Conservation (phyloP, 1,140 invertebrate species). For the Ooceraea biroi region DNA sequence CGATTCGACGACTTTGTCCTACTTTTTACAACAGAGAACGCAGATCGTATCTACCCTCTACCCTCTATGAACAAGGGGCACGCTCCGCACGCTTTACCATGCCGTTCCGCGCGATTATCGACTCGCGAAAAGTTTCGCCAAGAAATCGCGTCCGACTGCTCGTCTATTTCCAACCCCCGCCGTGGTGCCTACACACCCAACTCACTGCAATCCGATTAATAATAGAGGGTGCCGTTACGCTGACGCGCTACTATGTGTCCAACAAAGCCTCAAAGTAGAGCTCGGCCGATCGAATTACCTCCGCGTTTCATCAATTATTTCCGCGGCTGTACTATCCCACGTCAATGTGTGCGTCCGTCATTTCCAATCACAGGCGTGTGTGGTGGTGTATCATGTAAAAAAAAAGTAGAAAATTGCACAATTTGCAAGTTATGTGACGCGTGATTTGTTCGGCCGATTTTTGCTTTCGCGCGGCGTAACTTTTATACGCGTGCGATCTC, state of each 20-base stretch:
- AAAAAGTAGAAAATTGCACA: no score
- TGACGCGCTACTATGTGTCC: slow-evolving; percentile 17
- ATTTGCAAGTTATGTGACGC: no score
- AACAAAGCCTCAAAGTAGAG: slow-evolving; percentile 34
- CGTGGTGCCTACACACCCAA: neutral
- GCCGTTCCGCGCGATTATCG: slow-evolving; percentile 27
- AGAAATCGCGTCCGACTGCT: neutral
- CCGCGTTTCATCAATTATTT: slow-evolving; percentile 42
- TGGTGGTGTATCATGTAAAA: neutral
- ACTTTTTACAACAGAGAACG: neutral
- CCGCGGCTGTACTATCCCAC: slow-evolving; percentile 1
- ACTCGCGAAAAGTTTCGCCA: slow-evolving; percentile 32
- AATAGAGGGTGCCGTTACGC: slow-evolving; percentile 23
- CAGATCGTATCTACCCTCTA: slow-evolving; percentile 21
- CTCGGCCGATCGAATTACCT: slow-evolving; percentile 52
- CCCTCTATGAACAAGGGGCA: no score
- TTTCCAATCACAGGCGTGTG: neutral
- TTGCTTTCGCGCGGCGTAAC: no score
- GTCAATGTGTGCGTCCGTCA: neutral
- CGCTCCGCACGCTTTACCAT: neutral
- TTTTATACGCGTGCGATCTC: neutral
- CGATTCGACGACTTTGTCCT: slow-evolving; percentile 32
- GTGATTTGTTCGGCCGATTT: no score
- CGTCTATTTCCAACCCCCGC: neutral
- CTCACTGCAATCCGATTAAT: slow-evolving; percentile 4